Evolutionary conservation across 2,113 vertebrate species (phyloP), one percentile per base, ranked within the genome.

Genomic region (Peucedramus taeniatus): DNA sequence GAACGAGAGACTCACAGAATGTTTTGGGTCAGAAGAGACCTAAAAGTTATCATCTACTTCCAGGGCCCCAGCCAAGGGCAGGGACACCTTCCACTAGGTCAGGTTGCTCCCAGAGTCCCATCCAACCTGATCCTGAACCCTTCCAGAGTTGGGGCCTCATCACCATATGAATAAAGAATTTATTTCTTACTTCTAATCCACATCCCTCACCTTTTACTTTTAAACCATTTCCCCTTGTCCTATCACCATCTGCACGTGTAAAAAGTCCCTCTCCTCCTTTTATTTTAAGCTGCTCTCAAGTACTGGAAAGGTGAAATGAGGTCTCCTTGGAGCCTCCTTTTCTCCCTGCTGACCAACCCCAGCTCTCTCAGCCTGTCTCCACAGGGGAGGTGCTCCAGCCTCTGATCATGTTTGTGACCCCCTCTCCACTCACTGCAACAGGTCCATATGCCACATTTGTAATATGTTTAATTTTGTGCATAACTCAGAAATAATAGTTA

Each of bases 361-460:
- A 61, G 4, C 7, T 47, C 44, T 13, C 60, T 26, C 78, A 68
- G 61, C 24, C 39, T 27, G 21, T 20, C 18, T 16, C 23, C 44
- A 24, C 0, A 50, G 23, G 3, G 15, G 27, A 57, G 9, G 3
- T 35, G 8, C 33, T 51, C 23, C 70, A 61, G 33, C 10, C 54
- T 47, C 40, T 47, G 47, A 30, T 15, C 47, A 19, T 23, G 40
- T 35, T 26, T 18, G 17, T 49, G 11, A 26, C 4, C 30, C 40
- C n/a, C 26, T 49, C 54, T 47, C 30, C 21, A 47, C 10, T 60
- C 0, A 0, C 22, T 69, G 45, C 30, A 47, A 13, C 11, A 40
- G 30, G 17, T 27, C 40, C 10, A 23, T 10, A 9, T 8, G 7
- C 53, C 61, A 23, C 31, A 60, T 61, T 33, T 53, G 17, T 23